Evolutionary conservation across 2,113 vertebrate genomes (phyloP).

Genomic region (Anser brachyrhynchus): DNA sequence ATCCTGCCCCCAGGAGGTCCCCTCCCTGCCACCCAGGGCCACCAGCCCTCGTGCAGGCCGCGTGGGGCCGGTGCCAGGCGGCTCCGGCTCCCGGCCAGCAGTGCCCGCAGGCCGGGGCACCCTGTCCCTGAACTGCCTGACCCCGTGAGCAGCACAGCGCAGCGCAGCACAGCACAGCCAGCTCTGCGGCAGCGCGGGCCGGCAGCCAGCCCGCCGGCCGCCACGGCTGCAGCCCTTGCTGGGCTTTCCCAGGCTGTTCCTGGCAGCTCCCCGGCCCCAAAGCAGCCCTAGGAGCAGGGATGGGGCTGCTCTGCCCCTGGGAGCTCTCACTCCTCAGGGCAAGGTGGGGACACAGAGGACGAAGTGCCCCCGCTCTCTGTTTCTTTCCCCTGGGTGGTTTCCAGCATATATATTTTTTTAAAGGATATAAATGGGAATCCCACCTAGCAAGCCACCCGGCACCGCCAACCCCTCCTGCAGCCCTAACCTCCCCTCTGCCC

Average conservation of each 20-base stretch:
- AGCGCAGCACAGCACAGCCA: neutral
- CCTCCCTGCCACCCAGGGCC: neutral
- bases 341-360: neutral
- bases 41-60: neutral
- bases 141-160: neutral
- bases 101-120: neutral
- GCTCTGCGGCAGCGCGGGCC: neutral
- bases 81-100: neutral
- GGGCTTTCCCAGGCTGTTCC: conserved; percentile 24
- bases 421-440: conserved; percentile 17
- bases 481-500: neutral
- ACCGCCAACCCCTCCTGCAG: neutral
- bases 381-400: neutral
- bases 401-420: neutral
- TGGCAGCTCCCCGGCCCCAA: neutral
- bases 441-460: rapidly evolving
- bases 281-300: neutral
- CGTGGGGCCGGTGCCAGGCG: neutral
- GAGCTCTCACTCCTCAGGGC: neutral
- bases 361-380: neutral
- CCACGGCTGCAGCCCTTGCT: neutral
- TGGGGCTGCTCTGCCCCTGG: neutral
- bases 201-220: neutral
- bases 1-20: neutral
- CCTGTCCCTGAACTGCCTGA: neutral